phyloP scores from a whole-genome alignment of 2,113 vertebrate species.

The Urocitellus parryii region DNA sequence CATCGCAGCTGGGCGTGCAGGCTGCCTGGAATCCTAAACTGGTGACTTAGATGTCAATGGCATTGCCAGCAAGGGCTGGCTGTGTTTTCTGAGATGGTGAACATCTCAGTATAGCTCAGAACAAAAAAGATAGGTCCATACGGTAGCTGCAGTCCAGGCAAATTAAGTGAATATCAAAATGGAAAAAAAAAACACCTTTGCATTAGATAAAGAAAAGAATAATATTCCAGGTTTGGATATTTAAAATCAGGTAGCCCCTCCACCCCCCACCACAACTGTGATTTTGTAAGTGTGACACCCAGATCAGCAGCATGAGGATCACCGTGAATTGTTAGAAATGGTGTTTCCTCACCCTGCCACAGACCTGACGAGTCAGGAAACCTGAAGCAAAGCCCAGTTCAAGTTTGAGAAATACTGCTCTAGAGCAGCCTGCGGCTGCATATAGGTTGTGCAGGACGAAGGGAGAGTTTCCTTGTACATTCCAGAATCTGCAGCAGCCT shows the following conservation, averaged over 20 bases:
- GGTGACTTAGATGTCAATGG: neutral
- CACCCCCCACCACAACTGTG: accelerated
- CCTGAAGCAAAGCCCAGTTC: neutral
- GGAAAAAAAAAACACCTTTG: neutral
- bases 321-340: neutral
- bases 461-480: neutral
- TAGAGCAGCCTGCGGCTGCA: accelerated
- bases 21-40: neutral
- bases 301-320: neutral
- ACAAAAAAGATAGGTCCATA: neutral
- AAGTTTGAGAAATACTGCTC: neutral
- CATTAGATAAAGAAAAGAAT: neutral
- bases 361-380: neutral
- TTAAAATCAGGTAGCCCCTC: neutral
- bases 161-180: neutral
- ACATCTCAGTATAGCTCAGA: neutral
- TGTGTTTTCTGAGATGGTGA: neutral
- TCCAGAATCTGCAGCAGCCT: neutral
- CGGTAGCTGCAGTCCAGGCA: neutral
- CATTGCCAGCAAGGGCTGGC: neutral
- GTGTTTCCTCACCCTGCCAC: accelerated
- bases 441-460: accelerated
- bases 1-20: neutral
- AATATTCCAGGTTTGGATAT: neutral
- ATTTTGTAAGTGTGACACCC: neutral